Percentiles rank a stretch among this genome's conserved stretches.
phyloP scores from a whole-genome alignment of 2,797 vertebrate genomes.

The Prunella strophiata region DNA sequence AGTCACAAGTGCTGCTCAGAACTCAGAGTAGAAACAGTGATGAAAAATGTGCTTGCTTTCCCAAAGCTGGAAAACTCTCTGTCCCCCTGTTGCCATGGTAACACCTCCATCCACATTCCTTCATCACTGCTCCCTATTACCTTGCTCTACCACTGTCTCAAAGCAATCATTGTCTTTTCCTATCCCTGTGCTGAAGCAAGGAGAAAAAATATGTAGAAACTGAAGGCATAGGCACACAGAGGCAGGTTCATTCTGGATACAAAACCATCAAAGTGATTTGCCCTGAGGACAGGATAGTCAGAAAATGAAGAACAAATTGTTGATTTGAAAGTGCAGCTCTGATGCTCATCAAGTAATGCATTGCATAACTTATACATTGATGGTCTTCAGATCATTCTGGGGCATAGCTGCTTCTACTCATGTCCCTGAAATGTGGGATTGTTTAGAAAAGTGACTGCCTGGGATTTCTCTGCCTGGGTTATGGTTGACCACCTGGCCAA shows the following conservation, averaged over 20 bases:
- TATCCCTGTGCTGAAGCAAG: not conserved
- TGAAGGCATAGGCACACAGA: not conserved
- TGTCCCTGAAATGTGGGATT: not conserved
- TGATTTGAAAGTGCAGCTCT: not conserved
- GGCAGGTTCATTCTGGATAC: not conserved
- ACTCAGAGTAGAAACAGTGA: not conserved
- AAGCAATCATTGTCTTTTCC: conserved; percentile 5
- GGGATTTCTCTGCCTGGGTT: not conserved
- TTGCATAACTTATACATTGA: not conserved
- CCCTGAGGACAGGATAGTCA: not conserved
- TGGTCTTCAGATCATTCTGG: not conserved
- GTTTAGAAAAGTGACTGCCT: not conserved
- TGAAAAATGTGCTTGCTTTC: conserved; percentile 6
- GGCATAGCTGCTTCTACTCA: not conserved
- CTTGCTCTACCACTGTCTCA: not conserved
- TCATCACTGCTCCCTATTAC: conserved; percentile 27
- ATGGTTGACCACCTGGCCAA: not conserved
- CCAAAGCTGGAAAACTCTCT: conserved; percentile 44
- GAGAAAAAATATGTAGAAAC: not conserved
- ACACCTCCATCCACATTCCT: conserved; percentile 36
- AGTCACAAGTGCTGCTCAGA: not conserved
- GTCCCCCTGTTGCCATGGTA: conserved; percentile 60
- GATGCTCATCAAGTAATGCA: not conserved
- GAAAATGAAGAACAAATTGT: not conserved
- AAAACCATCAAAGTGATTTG: not conserved